Evolutionary conservation across 2,888 invertebrate species (phyloP).

Genomic region (Diaphora mendica): DNA sequence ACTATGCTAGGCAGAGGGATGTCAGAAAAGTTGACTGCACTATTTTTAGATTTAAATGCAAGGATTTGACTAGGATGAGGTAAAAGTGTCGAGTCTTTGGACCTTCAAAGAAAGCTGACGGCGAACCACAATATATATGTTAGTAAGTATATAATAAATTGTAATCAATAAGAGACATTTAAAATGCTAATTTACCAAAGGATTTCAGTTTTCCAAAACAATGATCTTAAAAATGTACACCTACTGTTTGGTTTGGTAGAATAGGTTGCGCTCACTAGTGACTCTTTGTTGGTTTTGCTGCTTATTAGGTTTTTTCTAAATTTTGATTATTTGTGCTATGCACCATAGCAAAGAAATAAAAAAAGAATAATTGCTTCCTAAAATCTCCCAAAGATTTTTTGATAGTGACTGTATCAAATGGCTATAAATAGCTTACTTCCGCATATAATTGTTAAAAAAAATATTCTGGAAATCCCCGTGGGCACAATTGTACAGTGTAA

Average conservation of each 20-base stretch:
- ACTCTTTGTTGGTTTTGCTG: not conserved
- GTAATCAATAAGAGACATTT: too few relatives aligned
- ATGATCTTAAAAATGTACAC: too few relatives aligned
- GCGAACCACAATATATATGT: not conserved
- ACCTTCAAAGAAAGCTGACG: not conserved
- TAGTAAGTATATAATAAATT: too few relatives aligned
- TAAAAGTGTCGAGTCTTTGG: not conserved
- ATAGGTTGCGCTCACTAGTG: not conserved
- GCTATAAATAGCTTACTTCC: not conserved
- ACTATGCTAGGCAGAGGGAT: not conserved
- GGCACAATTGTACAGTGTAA: slow-evolving; percentile 18
- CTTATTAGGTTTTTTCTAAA: not conserved
- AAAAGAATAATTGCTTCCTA: not conserved
- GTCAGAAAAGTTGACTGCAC: not conserved
- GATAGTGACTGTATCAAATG: not conserved
- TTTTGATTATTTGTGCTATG: not conserved
- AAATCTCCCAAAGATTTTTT: not conserved
- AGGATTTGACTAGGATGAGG: not conserved
- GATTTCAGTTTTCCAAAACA: too few relatives aligned
- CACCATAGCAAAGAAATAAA: not conserved
- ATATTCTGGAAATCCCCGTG: slow-evolving; percentile 13
- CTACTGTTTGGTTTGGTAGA: not conserved
- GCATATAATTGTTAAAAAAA: not conserved
- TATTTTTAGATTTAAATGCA: not conserved
- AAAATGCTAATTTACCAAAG: too few relatives aligned